These are phyloP conservation scores for Micropoecilia bifurca DNA, from an alignment of 2,797 vertebrate genomes.

Conservation along the genomic window DNA sequence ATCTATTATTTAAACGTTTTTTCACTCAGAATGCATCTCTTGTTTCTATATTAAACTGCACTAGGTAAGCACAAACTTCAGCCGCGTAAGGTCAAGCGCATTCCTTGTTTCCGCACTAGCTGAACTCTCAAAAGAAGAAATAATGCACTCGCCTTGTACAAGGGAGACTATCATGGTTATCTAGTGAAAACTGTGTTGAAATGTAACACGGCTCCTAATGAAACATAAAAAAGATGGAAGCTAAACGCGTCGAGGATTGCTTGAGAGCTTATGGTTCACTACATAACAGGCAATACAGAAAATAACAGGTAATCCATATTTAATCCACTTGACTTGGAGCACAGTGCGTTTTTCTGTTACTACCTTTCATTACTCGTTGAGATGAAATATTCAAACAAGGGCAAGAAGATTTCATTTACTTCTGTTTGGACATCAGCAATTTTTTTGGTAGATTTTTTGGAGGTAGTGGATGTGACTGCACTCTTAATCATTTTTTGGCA, in stretches of 20 bases:
- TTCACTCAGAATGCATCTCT: conserved; percentile 79
- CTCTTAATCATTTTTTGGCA: neutral
- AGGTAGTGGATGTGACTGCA: neutral
- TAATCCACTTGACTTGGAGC: conserved; percentile 50
- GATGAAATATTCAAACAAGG: conserved; percentile 41
- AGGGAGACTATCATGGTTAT: neutral
- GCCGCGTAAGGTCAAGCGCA: conserved; percentile 58
- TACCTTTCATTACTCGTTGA: conserved; percentile 18
- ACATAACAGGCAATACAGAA: conserved; percentile 31
- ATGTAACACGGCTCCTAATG: conserved; percentile 9
- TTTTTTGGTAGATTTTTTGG: neutral
- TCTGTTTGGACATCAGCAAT: neutral
- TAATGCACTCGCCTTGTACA: neutral
- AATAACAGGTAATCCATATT: conserved; percentile 61
- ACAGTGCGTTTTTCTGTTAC: conserved; percentile 40
- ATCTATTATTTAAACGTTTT: conserved; percentile 86
- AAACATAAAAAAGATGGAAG: neutral
- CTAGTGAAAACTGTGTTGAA: neutral
- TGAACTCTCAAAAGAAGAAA: neutral
- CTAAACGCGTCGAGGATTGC: conserved; percentile 8
- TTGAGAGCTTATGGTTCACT: conserved; percentile 30
- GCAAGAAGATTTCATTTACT: neutral
- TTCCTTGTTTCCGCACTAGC: conserved; percentile 13
- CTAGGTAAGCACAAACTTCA: conserved; percentile 72
- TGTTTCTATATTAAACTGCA: conserved; percentile 82